Percentiles rank a stretch among this genome's conserved stretches.
Evolutionary conservation across 1,140 invertebrate species (phyloP).

Genomic region (Lineus longissimus): DNA sequence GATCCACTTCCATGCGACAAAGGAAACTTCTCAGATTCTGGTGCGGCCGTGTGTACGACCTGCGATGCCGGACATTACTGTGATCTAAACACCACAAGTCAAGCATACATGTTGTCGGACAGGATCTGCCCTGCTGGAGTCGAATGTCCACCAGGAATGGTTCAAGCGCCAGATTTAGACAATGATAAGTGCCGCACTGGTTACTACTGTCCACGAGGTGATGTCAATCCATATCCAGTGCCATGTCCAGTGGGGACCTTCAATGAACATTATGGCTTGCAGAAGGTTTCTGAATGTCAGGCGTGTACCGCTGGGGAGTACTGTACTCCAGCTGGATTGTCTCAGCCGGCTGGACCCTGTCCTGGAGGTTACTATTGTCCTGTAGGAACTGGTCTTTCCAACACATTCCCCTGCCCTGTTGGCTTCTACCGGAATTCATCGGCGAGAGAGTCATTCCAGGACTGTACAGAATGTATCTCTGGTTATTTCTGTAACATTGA

Average conservation of each 20-base stretch:
- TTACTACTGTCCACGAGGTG: conserved; percentile 44
- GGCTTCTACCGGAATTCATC: conserved; percentile 48
- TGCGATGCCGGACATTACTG: conserved; percentile 47
- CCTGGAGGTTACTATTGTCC: conserved; percentile 45
- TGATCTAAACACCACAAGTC: conserved; percentile 41
- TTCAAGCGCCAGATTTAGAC: conserved; percentile 36
- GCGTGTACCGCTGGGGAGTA: conserved; percentile 43
- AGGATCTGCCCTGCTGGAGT: conserved; percentile 43
- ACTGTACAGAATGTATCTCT: conserved; percentile 48
- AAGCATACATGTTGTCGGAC: conserved; percentile 30
- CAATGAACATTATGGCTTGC: conserved; percentile 33
- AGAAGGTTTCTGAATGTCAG: conserved; percentile 40
- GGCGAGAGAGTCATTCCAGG: conserved; percentile 45
- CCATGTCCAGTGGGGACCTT: conserved; percentile 47
- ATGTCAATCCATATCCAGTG: conserved; percentile 42
- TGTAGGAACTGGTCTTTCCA: conserved; percentile 31
- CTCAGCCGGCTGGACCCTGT: conserved; percentile 27
- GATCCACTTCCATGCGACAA: conserved; percentile 42
- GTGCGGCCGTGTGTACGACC: conserved; percentile 31
- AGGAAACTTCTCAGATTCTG: conserved; percentile 42
- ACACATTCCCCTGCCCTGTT: conserved; percentile 42
- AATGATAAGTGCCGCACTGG: conserved; percentile 37
- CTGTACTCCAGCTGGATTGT: conserved; percentile 33
- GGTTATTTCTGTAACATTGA: conserved; percentile 45
- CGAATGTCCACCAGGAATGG: conserved; percentile 46